Evolutionary conservation across 2,113 vertebrate genomes (phyloP), one percentile per base, ranked within the genome.

Genomic region (Vulpes lagopus): DNA sequence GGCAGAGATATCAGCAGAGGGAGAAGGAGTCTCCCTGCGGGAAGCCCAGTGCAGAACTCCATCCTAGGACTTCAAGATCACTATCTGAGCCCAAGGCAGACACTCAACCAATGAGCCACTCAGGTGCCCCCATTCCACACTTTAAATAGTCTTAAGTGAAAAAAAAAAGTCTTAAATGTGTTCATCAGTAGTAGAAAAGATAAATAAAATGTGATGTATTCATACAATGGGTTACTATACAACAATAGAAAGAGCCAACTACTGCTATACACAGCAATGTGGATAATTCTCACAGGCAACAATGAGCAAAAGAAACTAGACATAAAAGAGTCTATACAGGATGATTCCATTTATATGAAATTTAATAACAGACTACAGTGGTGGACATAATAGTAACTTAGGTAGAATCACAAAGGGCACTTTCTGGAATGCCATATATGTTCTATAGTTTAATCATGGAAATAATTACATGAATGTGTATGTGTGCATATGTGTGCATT

Each of bases 141-240:
- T 43, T 43, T 8, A 7, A 43, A 43, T 43, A 43, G 43, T 43
- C 43, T 43, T 43, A 43, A 43, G 43, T 43, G 43, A 43, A 43
- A 43, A 43, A 43, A 43, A 81, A 88, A 96, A 95, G 3, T 64
- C 17, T 79, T 78, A 51, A 64, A 6, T 27, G 16, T 79, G 8
- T 59, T 84, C 49, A 88, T 88, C 17, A 27, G 1, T 53, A 43
- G 30, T 67, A 96, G 62, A 92, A 87, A 90, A 17, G 43, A 91
- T 57, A 93, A 91, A 78, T 86, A 93, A 91, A 96, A 96, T 71
- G 7, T 62, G 49, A 76, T 89, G 1, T n/a, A 67, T 49, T 85
- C 59, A 76, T 94, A 27, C 7, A 87, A 14, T 57, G 23, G n/a
- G 20, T 59, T 91, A 83, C 38, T 51, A 67, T 30, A 62, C 0